Evolutionary conservation across 2,797 vertebrate species (phyloP), one percentile per base, ranked within the genome.

Genomic region (Cichlasoma orientale): DNA sequence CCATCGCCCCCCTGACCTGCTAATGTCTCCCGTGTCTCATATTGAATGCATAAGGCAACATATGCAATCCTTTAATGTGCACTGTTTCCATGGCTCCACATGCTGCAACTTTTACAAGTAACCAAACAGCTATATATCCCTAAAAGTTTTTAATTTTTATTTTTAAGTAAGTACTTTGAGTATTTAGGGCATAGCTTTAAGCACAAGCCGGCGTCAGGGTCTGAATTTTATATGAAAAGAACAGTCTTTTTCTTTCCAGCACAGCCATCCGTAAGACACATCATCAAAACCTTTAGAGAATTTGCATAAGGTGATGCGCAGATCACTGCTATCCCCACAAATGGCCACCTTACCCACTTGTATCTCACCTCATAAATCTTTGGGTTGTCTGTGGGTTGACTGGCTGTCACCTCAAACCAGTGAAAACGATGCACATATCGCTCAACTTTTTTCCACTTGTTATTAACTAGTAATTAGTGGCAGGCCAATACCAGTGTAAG

Each of bases 401-500:
- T 92, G 92, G 91, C 94, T 93, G 89, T 92, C 88, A 88, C 92
- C 90, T 94, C 92, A 95, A 91, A 94, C 90, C 89, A 88, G 84
- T 82, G 80, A 94, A 90, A 94, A 94, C 70, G 80, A 93, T 85
- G 82, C 89, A 88, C 86, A 84, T 91, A 89, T 92, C 31, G 70
- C 86, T 83, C 73, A 75, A 88, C 89, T 92, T 88, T 88, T 92
- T 94, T 93, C 90, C 85, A 91, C 83, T 87, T 92, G 77, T 89
- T 90, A 90, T 89, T 92, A 92, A 84, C 88, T 84, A 78, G 88
- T 90, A 94, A 94, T 94, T 95, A 94, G 94, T 93, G 94, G 95
- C 94, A 94, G 90, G 88, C 92, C 92, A 88, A 92, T 89, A 93
- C 91, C 87, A 92, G 83, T 87, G 90, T 86, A 92, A 94, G 92